Percentiles rank a stretch among this genome's conserved stretches.
Evolutionary conservation across 2,797 vertebrate genomes (phyloP).

Genomic region (Gallinago solitaria): DNA sequence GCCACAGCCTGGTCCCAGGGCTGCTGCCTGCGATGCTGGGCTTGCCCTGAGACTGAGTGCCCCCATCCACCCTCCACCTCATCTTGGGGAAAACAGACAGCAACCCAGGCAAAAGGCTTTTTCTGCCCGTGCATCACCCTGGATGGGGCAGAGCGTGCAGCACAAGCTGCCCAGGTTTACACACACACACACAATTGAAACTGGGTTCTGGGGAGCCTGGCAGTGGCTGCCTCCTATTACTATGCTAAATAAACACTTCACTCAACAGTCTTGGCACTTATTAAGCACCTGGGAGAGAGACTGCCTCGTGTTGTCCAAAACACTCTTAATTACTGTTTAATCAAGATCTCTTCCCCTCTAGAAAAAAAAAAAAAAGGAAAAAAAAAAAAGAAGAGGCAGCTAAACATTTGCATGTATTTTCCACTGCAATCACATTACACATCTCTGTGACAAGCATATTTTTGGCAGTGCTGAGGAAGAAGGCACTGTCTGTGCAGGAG

Average conservation of each 20-base stretch:
- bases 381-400: neutral
- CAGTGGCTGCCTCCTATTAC: neutral
- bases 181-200: neutral
- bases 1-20: neutral
- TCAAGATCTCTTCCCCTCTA: constrained; percentile 63
- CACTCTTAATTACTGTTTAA: constrained; percentile 70
- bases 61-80: neutral
- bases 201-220: neutral
- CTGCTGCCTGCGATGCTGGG: neutral
- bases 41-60: neutral
- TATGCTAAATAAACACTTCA: constrained; percentile 65
- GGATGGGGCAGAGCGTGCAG: fast-evolving
- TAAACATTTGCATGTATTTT: constrained; percentile 44
- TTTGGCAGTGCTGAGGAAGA: constrained; percentile 11
- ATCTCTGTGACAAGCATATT: constrained; percentile 36
- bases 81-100: fast-evolving
- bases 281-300: constrained; percentile 68
- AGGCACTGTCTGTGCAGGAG: constrained; percentile 4
- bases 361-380: neutral
- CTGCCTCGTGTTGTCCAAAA: constrained; percentile 57
- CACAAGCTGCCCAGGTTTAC: neutral
- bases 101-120: neutral
- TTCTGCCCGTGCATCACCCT: fast-evolving
- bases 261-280: constrained; percentile 60
- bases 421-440: constrained; percentile 1